Conservation (phyloP, 2,797 vertebrate species). For the Potorous gilbertii region DNA sequence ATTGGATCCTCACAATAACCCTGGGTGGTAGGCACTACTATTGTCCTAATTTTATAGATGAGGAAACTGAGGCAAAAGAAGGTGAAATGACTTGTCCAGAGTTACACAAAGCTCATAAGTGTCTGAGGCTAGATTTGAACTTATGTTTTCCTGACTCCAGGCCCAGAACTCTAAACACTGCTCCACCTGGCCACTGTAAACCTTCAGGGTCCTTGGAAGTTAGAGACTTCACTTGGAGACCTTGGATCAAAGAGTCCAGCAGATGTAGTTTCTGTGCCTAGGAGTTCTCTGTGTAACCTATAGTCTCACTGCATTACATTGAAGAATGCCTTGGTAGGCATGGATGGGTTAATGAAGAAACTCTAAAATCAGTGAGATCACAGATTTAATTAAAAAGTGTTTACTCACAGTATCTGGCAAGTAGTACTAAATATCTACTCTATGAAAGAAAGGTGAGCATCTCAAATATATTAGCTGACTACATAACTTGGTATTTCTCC, state of each 20-base stretch:
- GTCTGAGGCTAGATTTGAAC: neutral
- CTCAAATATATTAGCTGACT: neutral
- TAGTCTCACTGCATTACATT: neutral
- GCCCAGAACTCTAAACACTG: neutral
- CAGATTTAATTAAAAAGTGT: neutral
- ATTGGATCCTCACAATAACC: neutral
- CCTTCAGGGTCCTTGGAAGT: neutral
- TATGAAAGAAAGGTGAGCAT: neutral
- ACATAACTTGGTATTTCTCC: neutral
- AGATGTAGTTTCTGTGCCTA: neutral
- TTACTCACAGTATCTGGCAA: neutral
- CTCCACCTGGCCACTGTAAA: neutral
- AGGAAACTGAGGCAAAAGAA: neutral
- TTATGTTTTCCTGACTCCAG: neutral
- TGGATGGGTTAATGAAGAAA: neutral
- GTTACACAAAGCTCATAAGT: neutral
- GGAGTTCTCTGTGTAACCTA: neutral
- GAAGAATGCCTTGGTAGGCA: neutral
- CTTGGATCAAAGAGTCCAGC: neutral
- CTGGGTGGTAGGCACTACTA: neutral
- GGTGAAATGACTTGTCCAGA: neutral
- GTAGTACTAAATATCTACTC: neutral
- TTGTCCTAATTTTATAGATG: neutral
- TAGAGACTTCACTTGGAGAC: conserved; percentile 18
- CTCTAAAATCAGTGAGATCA: neutral